phyloP scores from a whole-genome alignment of 2,888 invertebrate genomes.

The Drymonia ruficornis region DNA sequence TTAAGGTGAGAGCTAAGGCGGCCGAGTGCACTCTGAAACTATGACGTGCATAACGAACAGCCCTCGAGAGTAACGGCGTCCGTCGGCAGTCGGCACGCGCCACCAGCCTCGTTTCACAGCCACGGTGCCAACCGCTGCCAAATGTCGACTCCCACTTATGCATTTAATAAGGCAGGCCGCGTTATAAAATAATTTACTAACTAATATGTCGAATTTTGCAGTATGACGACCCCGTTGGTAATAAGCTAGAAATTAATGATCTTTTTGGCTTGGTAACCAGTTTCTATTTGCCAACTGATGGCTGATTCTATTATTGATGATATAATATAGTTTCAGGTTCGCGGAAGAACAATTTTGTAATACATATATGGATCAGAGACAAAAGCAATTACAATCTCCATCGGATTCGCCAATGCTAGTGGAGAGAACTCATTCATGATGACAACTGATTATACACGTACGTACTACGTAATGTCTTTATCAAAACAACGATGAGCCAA shows the following conservation, averaged over 20 bases:
- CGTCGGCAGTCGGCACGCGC: constrained; percentile 64
- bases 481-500: constrained; percentile 51
- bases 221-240: constrained; percentile 23
- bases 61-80: constrained; percentile 64
- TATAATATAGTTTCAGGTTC: constrained; percentile 1
- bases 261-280: constrained; percentile 29
- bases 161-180: constrained; percentile 8
- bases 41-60: constrained; percentile 78
- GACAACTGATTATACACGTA: constrained; percentile 6
- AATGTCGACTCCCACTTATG: constrained; percentile 18
- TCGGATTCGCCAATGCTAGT: neutral
- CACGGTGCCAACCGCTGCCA: constrained; percentile 36
- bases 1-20: constrained; percentile 68
- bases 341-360: neutral
- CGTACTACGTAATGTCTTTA: constrained; percentile 26
- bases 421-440: constrained; percentile 2
- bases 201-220: constrained; percentile 2
- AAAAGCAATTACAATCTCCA: neutral
- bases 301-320: constrained; percentile 9
- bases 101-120: constrained; percentile 53
- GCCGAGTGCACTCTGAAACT: constrained; percentile 73
- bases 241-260: constrained; percentile 25
- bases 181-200: neutral
- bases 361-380: no score
- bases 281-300: constrained; percentile 28